Conservation (phyloP, 1,140 invertebrate genomes). For the Diachasma alloeum region DNA sequence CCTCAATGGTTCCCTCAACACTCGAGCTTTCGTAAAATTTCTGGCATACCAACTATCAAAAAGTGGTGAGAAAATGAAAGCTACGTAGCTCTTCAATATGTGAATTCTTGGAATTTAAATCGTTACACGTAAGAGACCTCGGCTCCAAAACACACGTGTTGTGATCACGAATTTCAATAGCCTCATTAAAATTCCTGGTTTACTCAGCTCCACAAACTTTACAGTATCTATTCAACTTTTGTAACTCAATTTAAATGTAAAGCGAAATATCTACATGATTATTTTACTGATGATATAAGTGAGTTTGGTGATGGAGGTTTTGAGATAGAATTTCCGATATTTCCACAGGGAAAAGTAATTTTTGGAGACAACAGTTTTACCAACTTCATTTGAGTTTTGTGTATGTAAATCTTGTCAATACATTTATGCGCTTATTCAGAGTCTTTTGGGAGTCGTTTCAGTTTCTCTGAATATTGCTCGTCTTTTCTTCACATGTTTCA, state of each 20-base stretch:
- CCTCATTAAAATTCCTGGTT: constrained; percentile 5
- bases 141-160: not conserved
- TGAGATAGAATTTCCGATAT: not conserved
- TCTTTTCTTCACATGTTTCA: not conserved
- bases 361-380: not conserved
- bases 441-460: not conserved
- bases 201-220: constrained; percentile 1
- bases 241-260: not conserved
- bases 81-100: not conserved
- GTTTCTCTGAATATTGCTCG: not conserved
- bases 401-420: not conserved
- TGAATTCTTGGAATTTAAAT: constrained; percentile 5
- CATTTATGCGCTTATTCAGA: not conserved
- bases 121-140: not conserved
- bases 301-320: not conserved
- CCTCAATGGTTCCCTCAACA: no score
- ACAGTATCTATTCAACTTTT: constrained; percentile 4
- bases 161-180: constrained; percentile 6
- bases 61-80: not conserved
- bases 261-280: not conserved
- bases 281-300: not conserved
- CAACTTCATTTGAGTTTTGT: not conserved
- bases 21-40: not conserved
- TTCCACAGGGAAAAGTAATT: not conserved
- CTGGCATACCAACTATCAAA: not conserved